Conservation (phyloP, 2,888 invertebrate genomes). For the Drosophila meridiana region DNA sequence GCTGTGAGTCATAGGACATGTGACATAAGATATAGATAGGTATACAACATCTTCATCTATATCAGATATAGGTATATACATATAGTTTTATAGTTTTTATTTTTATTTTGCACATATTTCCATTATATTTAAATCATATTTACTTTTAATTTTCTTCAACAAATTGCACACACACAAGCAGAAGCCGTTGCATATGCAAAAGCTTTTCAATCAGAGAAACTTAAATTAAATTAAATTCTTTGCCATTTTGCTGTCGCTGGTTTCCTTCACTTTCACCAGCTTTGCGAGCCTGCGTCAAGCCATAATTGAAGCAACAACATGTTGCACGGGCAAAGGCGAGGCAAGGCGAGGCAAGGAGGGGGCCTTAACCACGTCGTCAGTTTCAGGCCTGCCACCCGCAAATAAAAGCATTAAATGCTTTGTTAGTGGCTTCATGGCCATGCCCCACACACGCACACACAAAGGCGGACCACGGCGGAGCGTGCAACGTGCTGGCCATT, state of each 20-base stretch:
- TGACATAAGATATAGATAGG: neutral
- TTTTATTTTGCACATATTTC: no score
- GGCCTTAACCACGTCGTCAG: slow-evolving; percentile 52
- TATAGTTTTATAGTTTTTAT: neutral
- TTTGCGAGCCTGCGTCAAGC: slow-evolving; percentile 5
- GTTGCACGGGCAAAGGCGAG: slow-evolving; percentile 50
- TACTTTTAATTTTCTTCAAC: neutral
- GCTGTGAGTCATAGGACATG: neutral
- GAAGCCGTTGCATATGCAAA: neutral
- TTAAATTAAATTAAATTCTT: slow-evolving; percentile 36
- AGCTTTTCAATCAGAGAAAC: slow-evolving; percentile 8
- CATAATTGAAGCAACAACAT: slow-evolving; percentile 56
- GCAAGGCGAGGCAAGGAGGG: slow-evolving; percentile 14
- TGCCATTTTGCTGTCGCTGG: neutral
- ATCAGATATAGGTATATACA: neutral
- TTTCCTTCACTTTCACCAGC: neutral
- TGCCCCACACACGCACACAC: slow-evolving; percentile 10
- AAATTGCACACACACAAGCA: neutral
- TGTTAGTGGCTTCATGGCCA: slow-evolving; percentile 58
- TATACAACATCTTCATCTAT: neutral
- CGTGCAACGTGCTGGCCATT: slow-evolving; percentile 52
- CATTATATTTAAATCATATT: neutral
- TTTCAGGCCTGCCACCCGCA: slow-evolving; percentile 74
- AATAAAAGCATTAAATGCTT: slow-evolving; percentile 79
- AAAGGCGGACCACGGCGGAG: slow-evolving; percentile 1